A percentile compares a stretch with the other conserved stretches of the same genome.
phyloP scores from a whole-genome alignment of 1,140 invertebrate species.

The Laupala kohalensis region DNA sequence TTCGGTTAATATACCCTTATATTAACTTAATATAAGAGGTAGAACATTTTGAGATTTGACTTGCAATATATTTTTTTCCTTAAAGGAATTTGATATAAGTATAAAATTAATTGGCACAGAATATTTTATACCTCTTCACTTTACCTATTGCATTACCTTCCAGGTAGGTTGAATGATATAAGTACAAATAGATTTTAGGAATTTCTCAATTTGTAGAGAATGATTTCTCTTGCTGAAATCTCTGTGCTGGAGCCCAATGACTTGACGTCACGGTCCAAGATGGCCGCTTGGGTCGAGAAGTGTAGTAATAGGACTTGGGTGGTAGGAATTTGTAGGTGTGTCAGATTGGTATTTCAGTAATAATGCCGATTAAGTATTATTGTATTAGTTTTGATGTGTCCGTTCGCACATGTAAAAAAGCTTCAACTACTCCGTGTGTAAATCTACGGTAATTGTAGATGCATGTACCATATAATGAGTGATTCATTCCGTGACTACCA shows the following conservation, averaged over 20 bases:
- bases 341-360: conserved; percentile 40
- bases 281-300: conserved; percentile 43
- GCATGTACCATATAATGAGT: conserved; percentile 10
- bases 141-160: too few species aligned
- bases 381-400: conserved; percentile 18
- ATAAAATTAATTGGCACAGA: too few species aligned
- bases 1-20: too few species aligned
- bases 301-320: conserved; percentile 32
- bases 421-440: conserved; percentile 25
- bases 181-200: too few species aligned
- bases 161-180: too few species aligned
- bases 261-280: conserved; percentile 44
- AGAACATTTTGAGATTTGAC: too few species aligned
- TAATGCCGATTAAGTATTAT: conserved; percentile 38
- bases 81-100: too few species aligned
- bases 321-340: conserved; percentile 49
- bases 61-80: too few species aligned
- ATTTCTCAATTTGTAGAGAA: too few species aligned
- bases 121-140: too few species aligned
- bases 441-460: conserved; percentile 35
- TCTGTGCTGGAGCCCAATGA: conserved; percentile 18
- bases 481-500: conserved; percentile 8
- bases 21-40: too few species aligned
- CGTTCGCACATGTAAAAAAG: conserved; percentile 18
- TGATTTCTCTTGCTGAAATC: too few species aligned